Base-by-base conservation (phyloP, 2,888 invertebrate species). In the Caradrina clavipalpis region DNA sequence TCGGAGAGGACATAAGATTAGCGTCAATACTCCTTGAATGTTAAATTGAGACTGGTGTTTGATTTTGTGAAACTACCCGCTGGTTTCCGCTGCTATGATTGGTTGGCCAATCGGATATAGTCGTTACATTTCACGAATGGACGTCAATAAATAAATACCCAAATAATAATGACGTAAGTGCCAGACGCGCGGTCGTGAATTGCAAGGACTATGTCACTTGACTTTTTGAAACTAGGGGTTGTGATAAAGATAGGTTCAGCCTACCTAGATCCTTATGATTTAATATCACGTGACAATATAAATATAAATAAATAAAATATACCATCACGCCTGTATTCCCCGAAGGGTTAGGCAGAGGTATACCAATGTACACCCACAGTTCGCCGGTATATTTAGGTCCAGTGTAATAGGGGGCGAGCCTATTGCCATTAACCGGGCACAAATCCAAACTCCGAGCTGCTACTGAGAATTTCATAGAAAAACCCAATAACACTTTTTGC, bases 1-100 rank as follows among this genome's bases (percentile, higher is more conserved):
- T 17, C 86, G 95, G 49, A 96, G 95, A 73, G 96, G 96, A 11
- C 95, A 96, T 77, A 96, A 96, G 83, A 96, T 96, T 69, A 96
- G 97, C 74, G 96, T 96, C 7, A 97, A 97, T 84, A 97, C 97
- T 78, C 97, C 97, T 61, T 97, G 89, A 94, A 49, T 26, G 21
- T 13, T 17, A 10, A 0, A 42, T 13, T 31, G 26, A 69, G 22
- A 42, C 39, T 69, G 39, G 53, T 57, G 39, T 22, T 50, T 49
- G 42, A 69, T 19, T 76, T 19, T 56, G 42, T 58, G 53, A 21
- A 19, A 69, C 19, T 22, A 19, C 6, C 31, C 13, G 1, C 17
- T 13, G n/a, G 21, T 39, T 53, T 19, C 5, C 47, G 10, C 31
- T 21, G 11, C 45, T 35, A 1, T n/a, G n/a, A 21, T 22, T 21